These are phyloP conservation scores for Aphelenchoides bicaudatus DNA, from an alignment of 2,888 invertebrate genomes.

Conservation along the genomic window DNA sequence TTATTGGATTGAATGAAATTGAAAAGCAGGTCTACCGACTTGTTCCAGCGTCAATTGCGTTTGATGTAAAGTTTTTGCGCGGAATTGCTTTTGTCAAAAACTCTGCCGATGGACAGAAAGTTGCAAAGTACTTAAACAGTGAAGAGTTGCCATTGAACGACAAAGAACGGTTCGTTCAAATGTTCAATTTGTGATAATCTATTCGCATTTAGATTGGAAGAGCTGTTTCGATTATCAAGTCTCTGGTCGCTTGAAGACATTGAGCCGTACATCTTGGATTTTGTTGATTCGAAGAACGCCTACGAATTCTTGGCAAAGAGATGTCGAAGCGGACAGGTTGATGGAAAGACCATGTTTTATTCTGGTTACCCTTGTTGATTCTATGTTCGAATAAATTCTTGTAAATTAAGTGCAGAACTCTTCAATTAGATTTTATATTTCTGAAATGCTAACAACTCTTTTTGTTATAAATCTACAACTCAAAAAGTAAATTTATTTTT, in stretches of 20 bases:
- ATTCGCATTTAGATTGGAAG: not conserved
- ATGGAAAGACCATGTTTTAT: not conserved
- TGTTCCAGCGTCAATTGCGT: not conserved
- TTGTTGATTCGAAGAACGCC: not conserved
- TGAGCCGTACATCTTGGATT: constrained; percentile 9
- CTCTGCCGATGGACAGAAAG: too few species aligned
- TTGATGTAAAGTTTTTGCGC: constrained; percentile 1
- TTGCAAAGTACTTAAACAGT: not conserved
- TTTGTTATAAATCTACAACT: too few species aligned
- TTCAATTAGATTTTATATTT: too few species aligned
- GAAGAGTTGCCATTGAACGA: constrained; percentile 1
- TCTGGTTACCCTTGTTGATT: too few species aligned
- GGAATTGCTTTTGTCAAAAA: constrained; percentile 2
- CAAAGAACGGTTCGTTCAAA: constrained; percentile 1
- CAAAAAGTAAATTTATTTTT: too few species aligned
- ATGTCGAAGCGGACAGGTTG: not conserved
- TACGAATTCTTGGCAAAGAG: not conserved
- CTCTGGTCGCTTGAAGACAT: constrained; percentile 5
- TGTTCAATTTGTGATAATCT: not conserved
- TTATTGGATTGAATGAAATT: constrained; percentile 1
- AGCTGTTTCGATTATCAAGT: not conserved
- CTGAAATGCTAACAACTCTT: too few species aligned
- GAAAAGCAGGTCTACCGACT: constrained; percentile 2
- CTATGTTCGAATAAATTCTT: too few species aligned
- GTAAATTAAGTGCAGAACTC: too few species aligned